Conservation (phyloP, 2,113 vertebrate species). For the Mastomys natalensis region DNA sequence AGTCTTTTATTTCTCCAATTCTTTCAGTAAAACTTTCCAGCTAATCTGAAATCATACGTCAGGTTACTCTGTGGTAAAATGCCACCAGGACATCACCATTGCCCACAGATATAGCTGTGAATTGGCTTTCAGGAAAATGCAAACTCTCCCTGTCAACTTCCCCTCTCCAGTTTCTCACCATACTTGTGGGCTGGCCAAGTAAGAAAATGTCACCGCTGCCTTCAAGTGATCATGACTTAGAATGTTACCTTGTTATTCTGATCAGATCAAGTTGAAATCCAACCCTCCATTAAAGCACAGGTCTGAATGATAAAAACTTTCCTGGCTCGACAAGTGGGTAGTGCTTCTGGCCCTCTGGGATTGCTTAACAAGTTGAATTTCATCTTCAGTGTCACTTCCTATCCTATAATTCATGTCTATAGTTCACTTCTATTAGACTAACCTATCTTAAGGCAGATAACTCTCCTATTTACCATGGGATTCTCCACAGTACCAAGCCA, state of each 20-base stretch:
- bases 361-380: background rate
- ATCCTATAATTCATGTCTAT: background rate
- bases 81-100: background rate
- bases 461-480: background rate
- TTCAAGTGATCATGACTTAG: background rate
- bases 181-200: background rate
- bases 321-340: background rate
- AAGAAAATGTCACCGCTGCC: background rate
- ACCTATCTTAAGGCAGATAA: background rate
- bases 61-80: background rate
- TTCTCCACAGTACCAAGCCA: background rate
- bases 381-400: background rate
- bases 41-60: background rate
- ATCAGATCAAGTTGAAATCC: background rate
- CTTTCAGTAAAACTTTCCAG: background rate
- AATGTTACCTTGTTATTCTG: background rate
- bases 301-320: background rate
- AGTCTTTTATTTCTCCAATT: background rate
- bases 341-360: background rate
- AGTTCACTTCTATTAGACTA: background rate
- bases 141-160: background rate
- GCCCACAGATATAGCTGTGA: background rate
- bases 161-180: background rate
- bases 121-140: slow-evolving; percentile 3
- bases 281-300: background rate